These are phyloP conservation scores for Zygothrica quintamaculata DNA, from an alignment of 2,888 invertebrate species.

Conservation along the genomic window DNA sequence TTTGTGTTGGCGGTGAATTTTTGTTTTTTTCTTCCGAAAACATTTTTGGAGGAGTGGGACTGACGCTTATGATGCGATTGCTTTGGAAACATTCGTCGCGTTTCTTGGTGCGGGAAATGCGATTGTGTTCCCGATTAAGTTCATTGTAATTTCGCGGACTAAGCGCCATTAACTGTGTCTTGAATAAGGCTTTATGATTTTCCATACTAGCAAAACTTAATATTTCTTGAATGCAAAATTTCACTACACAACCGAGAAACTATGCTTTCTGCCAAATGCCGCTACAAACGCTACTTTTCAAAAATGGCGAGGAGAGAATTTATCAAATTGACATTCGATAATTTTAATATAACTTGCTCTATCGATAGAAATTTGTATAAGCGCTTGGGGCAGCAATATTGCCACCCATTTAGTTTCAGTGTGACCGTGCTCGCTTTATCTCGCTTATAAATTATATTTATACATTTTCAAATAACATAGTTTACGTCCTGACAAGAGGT, in stretches of 20 bases:
- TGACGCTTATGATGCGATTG: conserved; percentile 59
- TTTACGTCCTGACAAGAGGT: neutral
- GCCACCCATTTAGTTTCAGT: conserved; percentile 14
- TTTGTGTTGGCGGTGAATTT: neutral
- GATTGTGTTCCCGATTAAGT: conserved; percentile 56
- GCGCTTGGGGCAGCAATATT: conserved; percentile 1
- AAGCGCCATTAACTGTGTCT: conserved; percentile 31
- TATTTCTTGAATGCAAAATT: too few species aligned
- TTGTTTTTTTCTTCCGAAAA: neutral
- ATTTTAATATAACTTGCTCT: neutral
- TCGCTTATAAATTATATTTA: conserved; percentile 10
- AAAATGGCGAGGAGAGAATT: conserved; percentile 21
- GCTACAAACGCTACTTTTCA: neutral
- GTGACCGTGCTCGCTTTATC: conserved; percentile 25
- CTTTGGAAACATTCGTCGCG: conserved; percentile 60
- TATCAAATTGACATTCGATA: neutral
- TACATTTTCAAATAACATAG: conserved; percentile 17
- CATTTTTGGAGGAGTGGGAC: conserved; percentile 44
- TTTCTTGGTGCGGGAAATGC: conserved; percentile 56
- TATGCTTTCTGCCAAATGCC: neutral
- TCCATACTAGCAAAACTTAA: too few species aligned
- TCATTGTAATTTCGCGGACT: conserved; percentile 51
- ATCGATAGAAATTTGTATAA: conserved; percentile 6
- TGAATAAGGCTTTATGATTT: conserved; percentile 45
- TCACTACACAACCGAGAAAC: neutral